Percentiles rank a stretch among this genome's conserved stretches.
Conservation (phyloP, 2,888 invertebrate species). For the Volucella inanis region DNA sequence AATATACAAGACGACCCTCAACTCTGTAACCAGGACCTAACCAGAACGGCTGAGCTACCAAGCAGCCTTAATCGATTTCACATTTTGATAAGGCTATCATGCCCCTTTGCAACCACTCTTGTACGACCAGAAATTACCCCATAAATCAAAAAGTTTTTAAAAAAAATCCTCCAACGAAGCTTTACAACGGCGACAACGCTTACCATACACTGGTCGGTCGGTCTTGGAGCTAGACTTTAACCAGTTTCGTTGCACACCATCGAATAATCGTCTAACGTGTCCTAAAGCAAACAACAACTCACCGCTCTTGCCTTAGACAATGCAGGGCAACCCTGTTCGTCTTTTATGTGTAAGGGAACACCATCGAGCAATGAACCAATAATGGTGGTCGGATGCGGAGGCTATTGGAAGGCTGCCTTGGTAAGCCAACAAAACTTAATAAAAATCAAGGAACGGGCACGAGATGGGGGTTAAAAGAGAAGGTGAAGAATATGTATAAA, state of each 20-base stretch:
- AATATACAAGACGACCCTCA: not conserved
- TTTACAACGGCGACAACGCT: slow-evolving; percentile 7
- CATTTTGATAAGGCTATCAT: slow-evolving; percentile 64
- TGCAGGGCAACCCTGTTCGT: slow-evolving; percentile 27
- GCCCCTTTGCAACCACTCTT: not conserved
- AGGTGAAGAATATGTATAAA: slow-evolving; percentile 15
- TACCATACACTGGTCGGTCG: slow-evolving; percentile 25
- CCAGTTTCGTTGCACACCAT: slow-evolving; percentile 35
- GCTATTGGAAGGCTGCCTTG: slow-evolving; percentile 51
- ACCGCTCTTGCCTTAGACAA: slow-evolving; percentile 43
- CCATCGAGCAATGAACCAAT: slow-evolving; percentile 48
- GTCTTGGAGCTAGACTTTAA: not conserved
- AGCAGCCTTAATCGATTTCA: slow-evolving; percentile 70
- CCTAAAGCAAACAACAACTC: slow-evolving; percentile 60
- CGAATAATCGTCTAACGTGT: not conserved
- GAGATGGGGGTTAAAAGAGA: not conserved
- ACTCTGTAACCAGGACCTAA: too few relatives aligned
- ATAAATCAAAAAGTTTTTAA: slow-evolving; percentile 68
- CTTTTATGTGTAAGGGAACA: not conserved
- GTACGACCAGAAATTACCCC: slow-evolving; percentile 63
- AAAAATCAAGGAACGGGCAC: slow-evolving; percentile 34
- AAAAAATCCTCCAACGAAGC: slow-evolving; percentile 39
- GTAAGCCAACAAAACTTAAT: slow-evolving; percentile 68
- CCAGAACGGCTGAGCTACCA: not conserved
- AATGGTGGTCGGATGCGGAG: slow-evolving; percentile 27